phyloP scores from a whole-genome alignment of 1,140 invertebrate species.

The Drosophila pandora region DNA sequence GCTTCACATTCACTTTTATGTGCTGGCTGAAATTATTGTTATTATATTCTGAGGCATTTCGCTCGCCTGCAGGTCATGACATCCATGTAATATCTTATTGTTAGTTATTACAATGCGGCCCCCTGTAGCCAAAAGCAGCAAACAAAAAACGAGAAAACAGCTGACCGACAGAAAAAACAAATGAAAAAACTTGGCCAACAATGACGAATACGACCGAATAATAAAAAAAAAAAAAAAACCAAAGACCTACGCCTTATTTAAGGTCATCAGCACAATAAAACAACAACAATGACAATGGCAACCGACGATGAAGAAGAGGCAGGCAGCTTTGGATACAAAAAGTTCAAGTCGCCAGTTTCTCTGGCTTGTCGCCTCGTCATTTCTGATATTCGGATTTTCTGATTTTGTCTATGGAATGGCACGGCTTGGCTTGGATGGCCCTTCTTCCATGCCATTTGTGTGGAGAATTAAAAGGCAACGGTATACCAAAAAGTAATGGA shows the following conservation, averaged over 20 bases:
- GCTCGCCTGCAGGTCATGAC: slow-evolving; percentile 65
- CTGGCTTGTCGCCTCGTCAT: slow-evolving; percentile 44
- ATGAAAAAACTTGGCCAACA: slow-evolving; percentile 62
- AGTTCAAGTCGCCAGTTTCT: slow-evolving; percentile 67
- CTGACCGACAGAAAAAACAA: slow-evolving; percentile 51
- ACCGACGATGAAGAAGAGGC: slow-evolving; percentile 29
- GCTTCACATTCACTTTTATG: slow-evolving; percentile 57
- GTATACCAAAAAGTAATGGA: slow-evolving; percentile 68
- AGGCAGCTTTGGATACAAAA: slow-evolving; percentile 23
- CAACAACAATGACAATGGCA: slow-evolving; percentile 45
- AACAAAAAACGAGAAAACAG: slow-evolving; percentile 38
- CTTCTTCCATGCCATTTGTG: slow-evolving; percentile 60
- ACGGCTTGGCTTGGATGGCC: neutral
- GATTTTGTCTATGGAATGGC: slow-evolving; percentile 39
- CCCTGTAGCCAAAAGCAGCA: slow-evolving; percentile 36
- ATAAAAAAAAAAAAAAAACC: slow-evolving; percentile 26
- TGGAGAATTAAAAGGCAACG: slow-evolving; percentile 71
- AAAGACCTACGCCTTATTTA: slow-evolving; percentile 81
- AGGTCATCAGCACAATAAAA: slow-evolving; percentile 79
- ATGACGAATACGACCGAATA: slow-evolving; percentile 38
- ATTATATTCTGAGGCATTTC: slow-evolving; percentile 40
- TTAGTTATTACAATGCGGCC: slow-evolving; percentile 66
- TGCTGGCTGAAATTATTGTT: slow-evolving; percentile 30
- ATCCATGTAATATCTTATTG: slow-evolving; percentile 61
- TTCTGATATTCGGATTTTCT: slow-evolving; percentile 42